Percentiles rank a stretch among this genome's conserved stretches.
Conservation (phyloP, 2,888 invertebrate species). For the Heteropelma amictum region DNA sequence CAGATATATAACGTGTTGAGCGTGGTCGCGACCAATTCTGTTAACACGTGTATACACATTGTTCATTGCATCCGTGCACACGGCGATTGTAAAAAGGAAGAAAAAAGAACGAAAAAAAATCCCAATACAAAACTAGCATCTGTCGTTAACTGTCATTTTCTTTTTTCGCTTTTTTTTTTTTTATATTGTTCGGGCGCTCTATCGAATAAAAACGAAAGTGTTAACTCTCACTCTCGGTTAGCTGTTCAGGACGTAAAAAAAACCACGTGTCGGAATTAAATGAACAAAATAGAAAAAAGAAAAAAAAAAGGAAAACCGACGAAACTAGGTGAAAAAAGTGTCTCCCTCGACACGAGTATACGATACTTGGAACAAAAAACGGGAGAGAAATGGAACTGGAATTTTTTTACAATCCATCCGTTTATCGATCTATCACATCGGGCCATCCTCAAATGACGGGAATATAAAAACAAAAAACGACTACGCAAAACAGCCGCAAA, state of each 20-base stretch:
- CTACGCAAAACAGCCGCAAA: constrained; percentile 27
- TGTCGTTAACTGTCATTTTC: constrained; percentile 47
- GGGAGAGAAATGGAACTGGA: constrained; percentile 48
- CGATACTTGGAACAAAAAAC: constrained; percentile 27
- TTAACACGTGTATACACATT: constrained; percentile 44
- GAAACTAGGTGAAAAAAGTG: constrained; percentile 18
- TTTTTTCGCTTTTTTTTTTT: constrained; percentile 35
- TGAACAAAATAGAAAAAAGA: constrained; percentile 34
- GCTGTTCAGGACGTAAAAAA: constrained; percentile 46
- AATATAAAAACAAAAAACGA: constrained; percentile 39
- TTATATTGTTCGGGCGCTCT: constrained; percentile 39
- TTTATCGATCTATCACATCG: constrained; percentile 56
- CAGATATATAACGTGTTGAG: constrained; percentile 39
- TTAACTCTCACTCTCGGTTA: constrained; percentile 72
- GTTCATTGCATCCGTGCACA: constrained; percentile 17
- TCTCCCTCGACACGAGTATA: constrained; percentile 15
- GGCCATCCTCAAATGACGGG: constrained; percentile 41
- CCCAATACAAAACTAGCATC: constrained; percentile 32
- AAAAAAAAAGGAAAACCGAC: background rate
- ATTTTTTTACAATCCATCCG: constrained; percentile 38
- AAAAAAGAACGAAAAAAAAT: background rate
- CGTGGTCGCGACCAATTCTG: constrained; percentile 26
- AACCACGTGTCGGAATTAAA: constrained; percentile 38
- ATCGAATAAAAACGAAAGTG: constrained; percentile 64
- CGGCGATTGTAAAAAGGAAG: constrained; percentile 16